These are phyloP conservation scores for Ceyx cyanopectus DNA, from an alignment of 2,113 vertebrate species.

Conservation along the genomic window DNA sequence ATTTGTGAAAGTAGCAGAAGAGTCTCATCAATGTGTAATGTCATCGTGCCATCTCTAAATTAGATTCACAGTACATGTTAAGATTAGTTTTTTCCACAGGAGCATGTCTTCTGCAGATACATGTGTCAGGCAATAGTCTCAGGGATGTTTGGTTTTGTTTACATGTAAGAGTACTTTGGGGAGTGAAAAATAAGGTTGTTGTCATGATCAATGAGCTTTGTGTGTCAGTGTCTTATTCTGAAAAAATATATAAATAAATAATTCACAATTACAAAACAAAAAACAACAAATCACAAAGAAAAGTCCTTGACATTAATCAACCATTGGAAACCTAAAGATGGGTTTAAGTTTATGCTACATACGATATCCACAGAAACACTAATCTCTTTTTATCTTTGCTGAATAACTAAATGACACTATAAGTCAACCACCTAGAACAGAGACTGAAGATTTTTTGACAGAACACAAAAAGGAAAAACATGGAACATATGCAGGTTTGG, in stretches of 20 bases:
- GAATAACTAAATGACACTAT: neutral
- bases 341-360: neutral
- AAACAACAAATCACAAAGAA: neutral
- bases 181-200: neutral
- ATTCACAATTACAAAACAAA: neutral
- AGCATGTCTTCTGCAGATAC: neutral
- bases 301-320: neutral
- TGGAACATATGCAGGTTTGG: neutral
- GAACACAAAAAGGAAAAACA: neutral
- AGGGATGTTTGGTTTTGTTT: neutral
- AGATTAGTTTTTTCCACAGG: neutral
- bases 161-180: neutral
- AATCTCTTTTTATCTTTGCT: neutral
- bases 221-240: neutral
- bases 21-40: accelerated
- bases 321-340: neutral
- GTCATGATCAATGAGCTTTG: neutral
- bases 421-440: neutral
- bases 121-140: accelerated
- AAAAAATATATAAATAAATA: neutral
- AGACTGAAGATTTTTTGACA: neutral
- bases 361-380: neutral
- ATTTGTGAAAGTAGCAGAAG: neutral
- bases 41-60: accelerated
- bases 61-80: neutral